Evolutionary conservation across 37 sponge, comb jelly and placozoan genomes (phyloP), one percentile per base, ranked within the genome.

Genomic region (Ianthella basta): DNA sequence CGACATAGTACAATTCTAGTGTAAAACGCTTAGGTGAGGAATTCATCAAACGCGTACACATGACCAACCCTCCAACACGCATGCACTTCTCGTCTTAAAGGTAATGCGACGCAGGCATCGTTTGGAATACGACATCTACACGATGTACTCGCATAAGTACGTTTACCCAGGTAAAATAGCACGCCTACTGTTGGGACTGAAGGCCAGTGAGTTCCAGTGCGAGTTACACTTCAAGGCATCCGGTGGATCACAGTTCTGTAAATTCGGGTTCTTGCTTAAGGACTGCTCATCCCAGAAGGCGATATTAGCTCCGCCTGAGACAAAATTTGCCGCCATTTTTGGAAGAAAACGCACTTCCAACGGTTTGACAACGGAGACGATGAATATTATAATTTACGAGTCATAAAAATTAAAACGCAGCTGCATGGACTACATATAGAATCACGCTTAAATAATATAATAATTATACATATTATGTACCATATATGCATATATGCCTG

Each of bases 251-350:
- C 78, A 40, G 8, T 41, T 50, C 53, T 75, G 54, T 18, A 40
- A 75, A 10, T 1, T 23, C 4, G 54, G 12, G 40, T 75, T 75
- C 78, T 75, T 75, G 25, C 24, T n/a, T 19, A 75, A 24, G 24
- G 54, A 39, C 21, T 50, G 78, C 25, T 75, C 78, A 20, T 75
- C 78, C 78, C 78, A 75, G 40, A 75, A 75, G 44, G 54, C 78
- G 12, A 75, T 19, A 24, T 36, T 75, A 4, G 78, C n/a, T 4
- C 78, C 78, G 12, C 53, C 78, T 6, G 78, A 75, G 5, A 75
- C 33, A 4, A 75, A 75, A 50, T 40, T 40, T 53, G 54, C 78
- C 78, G 78, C 78, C 78, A 75, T 75, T 75, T 75, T 36, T 41
- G 14, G 4, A 29, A 10, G 3, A 4, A 69, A 69, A 69, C 70